phyloP scores from a whole-genome alignment of 1,140 invertebrate species.

The Himalopsyche phryganea region DNA sequence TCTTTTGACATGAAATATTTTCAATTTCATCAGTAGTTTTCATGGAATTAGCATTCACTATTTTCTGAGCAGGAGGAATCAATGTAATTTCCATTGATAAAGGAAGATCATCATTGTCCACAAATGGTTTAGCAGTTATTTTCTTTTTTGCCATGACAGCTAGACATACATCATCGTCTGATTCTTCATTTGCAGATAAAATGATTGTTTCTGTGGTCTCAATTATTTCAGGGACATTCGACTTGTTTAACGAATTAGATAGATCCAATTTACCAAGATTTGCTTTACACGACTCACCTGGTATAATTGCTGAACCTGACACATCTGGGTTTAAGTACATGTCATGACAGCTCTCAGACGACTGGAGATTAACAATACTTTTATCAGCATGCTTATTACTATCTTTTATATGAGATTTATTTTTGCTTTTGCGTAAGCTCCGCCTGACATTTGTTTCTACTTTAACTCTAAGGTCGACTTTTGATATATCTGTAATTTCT shows the following conservation, averaged over 20 bases:
- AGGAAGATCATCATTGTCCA: not conserved
- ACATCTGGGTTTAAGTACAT: conserved; percentile 20
- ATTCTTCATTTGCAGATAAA: conserved; percentile 17
- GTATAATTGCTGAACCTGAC: conserved; percentile 19
- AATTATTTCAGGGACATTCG: not conserved
- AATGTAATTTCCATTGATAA: no score
- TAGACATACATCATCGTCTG: conserved; percentile 30
- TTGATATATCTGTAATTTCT: not conserved
- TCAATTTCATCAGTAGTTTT: no score
- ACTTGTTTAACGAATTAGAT: not conserved
- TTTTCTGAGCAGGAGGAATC: no score
- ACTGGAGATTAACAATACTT: not conserved
- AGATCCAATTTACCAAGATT: conserved; percentile 14
- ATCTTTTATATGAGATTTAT: conserved; percentile 6
- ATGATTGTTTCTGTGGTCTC: not conserved
- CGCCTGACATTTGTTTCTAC: conserved; percentile 14
- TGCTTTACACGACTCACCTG: conserved; percentile 17
- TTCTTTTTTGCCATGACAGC: conserved; percentile 30
- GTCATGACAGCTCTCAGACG: conserved; percentile 20
- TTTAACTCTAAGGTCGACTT: conserved; percentile 10
- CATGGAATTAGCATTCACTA: no score
- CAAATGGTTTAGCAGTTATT: not conserved
- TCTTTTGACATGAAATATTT: no score
- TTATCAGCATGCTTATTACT: not conserved
- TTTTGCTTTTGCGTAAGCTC: conserved; percentile 21